Evolutionary conservation across 2,113 vertebrate species (phyloP).

Genomic region (Otus sunia): DNA sequence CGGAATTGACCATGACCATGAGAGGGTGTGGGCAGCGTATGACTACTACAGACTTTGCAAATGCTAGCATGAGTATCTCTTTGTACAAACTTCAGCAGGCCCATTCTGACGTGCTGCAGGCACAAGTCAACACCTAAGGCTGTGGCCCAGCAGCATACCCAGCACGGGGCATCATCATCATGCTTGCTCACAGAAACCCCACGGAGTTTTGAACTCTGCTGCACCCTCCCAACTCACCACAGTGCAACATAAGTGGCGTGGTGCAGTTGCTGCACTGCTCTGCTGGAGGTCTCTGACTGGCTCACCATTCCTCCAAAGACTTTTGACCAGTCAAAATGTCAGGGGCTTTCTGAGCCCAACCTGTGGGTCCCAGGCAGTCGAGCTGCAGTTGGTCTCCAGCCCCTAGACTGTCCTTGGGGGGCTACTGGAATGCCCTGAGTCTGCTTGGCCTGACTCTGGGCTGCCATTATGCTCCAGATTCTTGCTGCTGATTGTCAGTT

Average conservation of each 20-base stretch:
- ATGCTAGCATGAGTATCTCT: background rate
- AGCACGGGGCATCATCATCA: rapidly evolving
- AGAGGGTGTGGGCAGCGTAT: background rate
- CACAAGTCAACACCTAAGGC: background rate
- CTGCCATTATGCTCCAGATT: background rate
- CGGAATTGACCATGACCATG: background rate
- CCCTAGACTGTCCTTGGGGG: background rate
- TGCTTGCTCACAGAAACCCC: background rate
- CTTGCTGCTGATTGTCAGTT: background rate
- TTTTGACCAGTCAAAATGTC: background rate
- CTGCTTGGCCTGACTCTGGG: background rate
- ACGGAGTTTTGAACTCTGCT: background rate
- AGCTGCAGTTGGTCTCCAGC: background rate
- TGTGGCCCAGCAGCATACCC: background rate
- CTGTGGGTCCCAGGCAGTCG: rapidly evolving
- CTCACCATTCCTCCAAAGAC: background rate
- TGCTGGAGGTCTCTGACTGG: background rate
- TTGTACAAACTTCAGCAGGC: background rate
- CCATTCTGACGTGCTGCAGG: background rate
- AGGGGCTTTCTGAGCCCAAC: background rate
- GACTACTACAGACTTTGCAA: background rate
- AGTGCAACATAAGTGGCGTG: rapidly evolving
- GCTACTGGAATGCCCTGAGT: background rate
- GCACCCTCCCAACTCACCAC: background rate
- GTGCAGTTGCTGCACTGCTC: background rate